Base-by-base conservation (phyloP, 2,888 invertebrate genomes). In the Dasypolia templi region DNA sequence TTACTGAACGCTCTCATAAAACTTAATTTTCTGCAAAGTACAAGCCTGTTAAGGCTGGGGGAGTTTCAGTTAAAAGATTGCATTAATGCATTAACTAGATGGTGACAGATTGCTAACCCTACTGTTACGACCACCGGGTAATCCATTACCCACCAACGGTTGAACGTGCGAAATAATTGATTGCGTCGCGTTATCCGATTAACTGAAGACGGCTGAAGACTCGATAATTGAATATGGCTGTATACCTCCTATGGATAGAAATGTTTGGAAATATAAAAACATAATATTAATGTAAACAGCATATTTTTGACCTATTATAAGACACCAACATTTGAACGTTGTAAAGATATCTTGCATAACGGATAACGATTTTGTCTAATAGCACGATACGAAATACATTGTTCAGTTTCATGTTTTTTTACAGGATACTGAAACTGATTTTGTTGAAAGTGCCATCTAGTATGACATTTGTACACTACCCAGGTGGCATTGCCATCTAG, bases 31-130 rank as follows among this genome's bases (percentile, higher is more conserved):
- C 66, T 32, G 46, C 46, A 39, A 59, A 81, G 79, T 75, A 66
- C 26, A 58, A 26, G 51, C 29, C 63, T 53, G 53, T 63, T 56
- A 55, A 14, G 46, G 32, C 49, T 17, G 32, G 35, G 71, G 61
- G 67, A 55, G 44, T 69, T 67, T 74, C 62, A 63, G 74, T 71
- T 68, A 81, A 84, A 82, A 86, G 81, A 86, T 86, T 86, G 81
- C 83, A 86, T 75, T 79, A 84, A 78, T 84, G 80, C 85, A 84
- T 76, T 86, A 86, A 84, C 70, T 75, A 72, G 78, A 78, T 84
- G 86, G 78, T 86, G 85, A 86, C 86, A 84, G 86, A 86, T 86
- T 77, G 86, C 72, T 44, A 75, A 35, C 62, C 56, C 68, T 59
- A 42, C 75, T 44, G 72, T 77, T 80, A 67, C 72, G 77, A 80